phyloP scores from a whole-genome alignment of 2,113 vertebrate genomes.

The Anarrhichthys ocellatus region DNA sequence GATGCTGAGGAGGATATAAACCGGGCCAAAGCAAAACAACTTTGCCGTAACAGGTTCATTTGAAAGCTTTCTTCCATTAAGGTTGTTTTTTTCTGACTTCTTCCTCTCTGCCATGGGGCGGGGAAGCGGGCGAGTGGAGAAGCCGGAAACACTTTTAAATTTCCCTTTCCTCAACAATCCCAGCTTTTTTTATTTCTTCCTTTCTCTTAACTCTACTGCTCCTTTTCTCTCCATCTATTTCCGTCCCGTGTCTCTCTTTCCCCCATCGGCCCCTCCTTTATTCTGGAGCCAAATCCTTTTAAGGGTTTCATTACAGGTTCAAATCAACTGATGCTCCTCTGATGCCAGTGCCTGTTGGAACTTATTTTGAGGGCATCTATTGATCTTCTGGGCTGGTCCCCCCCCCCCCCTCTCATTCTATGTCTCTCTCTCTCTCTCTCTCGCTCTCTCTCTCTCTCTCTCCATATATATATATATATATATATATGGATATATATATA shows the following conservation, averaged over 20 bases:
- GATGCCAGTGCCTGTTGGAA: conserved; percentile 48
- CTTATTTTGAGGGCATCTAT: conserved; percentile 42
- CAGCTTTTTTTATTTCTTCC: background rate
- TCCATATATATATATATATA: too few species aligned
- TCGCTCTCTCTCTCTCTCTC: too few species aligned
- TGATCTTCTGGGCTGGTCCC: conserved; percentile 34
- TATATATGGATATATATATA: too few species aligned
- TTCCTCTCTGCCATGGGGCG: conserved; percentile 37
- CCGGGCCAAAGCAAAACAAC: conserved; percentile 57
- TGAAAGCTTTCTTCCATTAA: conserved; percentile 64
- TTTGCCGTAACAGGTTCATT: conserved; percentile 63
- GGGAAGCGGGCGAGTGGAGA: conserved; percentile 28
- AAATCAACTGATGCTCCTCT: conserved; percentile 46
- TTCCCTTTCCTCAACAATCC: conserved; percentile 34
- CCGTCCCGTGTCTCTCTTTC: background rate
- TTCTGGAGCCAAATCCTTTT: conserved; percentile 55
- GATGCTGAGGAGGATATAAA: conserved; percentile 59
- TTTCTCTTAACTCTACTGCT: conserved; percentile 23
- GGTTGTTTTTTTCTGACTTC: conserved; percentile 39
- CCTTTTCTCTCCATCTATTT: conserved; percentile 4
- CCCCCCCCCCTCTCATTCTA: background rate
- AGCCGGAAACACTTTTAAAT: conserved; percentile 33
- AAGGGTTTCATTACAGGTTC: conserved; percentile 36
- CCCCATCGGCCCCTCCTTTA: conserved; percentile 31
- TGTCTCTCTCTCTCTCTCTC: background rate